Base-by-base conservation (phyloP, 2,888 invertebrate genomes). In the Cheilosia vernalis region DNA sequence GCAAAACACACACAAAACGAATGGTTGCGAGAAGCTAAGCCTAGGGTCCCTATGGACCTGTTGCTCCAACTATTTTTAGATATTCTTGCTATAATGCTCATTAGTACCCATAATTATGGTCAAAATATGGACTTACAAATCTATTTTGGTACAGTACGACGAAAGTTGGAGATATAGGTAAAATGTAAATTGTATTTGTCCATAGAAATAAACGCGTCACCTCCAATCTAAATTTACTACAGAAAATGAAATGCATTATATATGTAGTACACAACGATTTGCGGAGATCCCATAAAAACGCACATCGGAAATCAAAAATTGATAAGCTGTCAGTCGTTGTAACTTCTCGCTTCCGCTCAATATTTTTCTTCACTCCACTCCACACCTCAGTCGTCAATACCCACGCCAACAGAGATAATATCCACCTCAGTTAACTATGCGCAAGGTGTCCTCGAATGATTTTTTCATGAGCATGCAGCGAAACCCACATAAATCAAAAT, bases 401-500 rank as follows among this genome's bases (percentile, higher is more conserved):
- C 30, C 44, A 47, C 44, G 17, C 17, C 44, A 47, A 47, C 44
- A 47, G 7, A 47, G 2, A n/a, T 47, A 47, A 47, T 47, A n/a
- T 27, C 30, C 30, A 27, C 30, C 4, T 55, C 27, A 9, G 13
- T 15, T 17, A 15, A n/a, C 27, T 30, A n/a, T 24, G 9, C 21
- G 19, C 10, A 21, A 21, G 4, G 55, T 55, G 27, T 55, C 24
- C n/a, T 55, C 30, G 27, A 55, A 55, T 37, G 5, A 30, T 24
- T n/a, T 56, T 56, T 56, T 21, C 15, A 58, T 19, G 13, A 4
- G 15, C 58, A 37, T 6, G 19, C 37, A 58, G 37, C 19, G 5
- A 37, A 58, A 37, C 37, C 33, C 33, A 19, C 40, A 58, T 58
- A 58, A 58, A 58, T 58, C 58, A 58, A 40, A 58, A 37, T 37